These are phyloP conservation scores for Pteropus alecto DNA, from an alignment of 2,113 vertebrate species.

Conservation along the genomic window DNA sequence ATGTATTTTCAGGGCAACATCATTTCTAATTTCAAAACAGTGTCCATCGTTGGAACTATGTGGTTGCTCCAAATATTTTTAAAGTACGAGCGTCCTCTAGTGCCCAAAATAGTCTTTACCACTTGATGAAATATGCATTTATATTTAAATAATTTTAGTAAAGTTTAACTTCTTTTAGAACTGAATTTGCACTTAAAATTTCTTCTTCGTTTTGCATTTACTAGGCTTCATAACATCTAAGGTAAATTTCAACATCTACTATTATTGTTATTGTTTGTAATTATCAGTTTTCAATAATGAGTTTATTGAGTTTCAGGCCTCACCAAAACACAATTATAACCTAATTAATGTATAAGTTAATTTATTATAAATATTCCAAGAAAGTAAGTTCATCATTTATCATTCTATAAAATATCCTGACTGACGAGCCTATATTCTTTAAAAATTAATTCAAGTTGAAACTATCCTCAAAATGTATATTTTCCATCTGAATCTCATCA, in stretches of 20 bases:
- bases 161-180: slow-evolving; percentile 2
- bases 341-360: slow-evolving; percentile 36
- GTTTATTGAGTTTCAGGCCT: slow-evolving; percentile 46
- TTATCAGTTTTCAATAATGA: slow-evolving; percentile 36
- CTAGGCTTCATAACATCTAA: neutral
- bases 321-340: slow-evolving; percentile 36
- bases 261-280: slow-evolving; percentile 1
- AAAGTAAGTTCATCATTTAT: neutral
- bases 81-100: slow-evolving; percentile 58
- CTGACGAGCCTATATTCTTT: neutral
- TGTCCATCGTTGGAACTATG: neutral
- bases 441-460: slow-evolving; percentile 7
- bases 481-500: neutral
- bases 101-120: slow-evolving; percentile 3
- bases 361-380: slow-evolving; percentile 1
- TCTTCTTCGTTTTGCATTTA: neutral
- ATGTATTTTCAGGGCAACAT: neutral
- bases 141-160: neutral
- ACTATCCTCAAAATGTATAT: neutral
- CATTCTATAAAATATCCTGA: neutral
- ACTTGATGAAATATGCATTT: neutral
- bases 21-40: neutral
- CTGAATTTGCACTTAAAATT: neutral
- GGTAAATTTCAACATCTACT: neutral
- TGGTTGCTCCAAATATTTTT: neutral